A percentile compares a stretch with the other conserved stretches of the same genome.
phyloP scores from a whole-genome alignment of 2,888 invertebrate genomes.

The Quadroppia sp. region DNA sequence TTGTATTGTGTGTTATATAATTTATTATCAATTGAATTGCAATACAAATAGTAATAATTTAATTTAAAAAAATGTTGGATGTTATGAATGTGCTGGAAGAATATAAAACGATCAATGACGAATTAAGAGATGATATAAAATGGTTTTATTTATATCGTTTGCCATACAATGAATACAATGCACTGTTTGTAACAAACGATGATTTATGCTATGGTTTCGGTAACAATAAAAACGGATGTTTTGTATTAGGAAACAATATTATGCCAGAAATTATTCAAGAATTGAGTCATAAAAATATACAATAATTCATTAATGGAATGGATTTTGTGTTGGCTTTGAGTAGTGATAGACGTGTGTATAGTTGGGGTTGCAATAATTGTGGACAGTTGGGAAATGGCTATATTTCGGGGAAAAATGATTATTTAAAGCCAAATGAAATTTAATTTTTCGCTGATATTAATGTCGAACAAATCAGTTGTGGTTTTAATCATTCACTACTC shows the following conservation, averaged over 20 bases:
- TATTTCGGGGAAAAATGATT: neutral
- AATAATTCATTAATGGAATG: neutral
- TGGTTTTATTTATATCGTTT: neutral
- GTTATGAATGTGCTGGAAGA: too few relatives aligned
- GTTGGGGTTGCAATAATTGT: neutral
- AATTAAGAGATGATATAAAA: neutral
- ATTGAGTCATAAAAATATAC: neutral
- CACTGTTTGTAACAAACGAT: neutral
- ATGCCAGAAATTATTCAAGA: neutral
- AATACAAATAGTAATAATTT: too few relatives aligned
- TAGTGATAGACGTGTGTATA: neutral
- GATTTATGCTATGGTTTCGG: neutral
- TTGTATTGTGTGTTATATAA: too few relatives aligned
- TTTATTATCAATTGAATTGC: too few relatives aligned
- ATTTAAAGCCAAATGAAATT: neutral
- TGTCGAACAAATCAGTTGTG: neutral
- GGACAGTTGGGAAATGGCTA: neutral
- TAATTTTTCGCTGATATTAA: neutral
- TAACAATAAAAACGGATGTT: neutral
- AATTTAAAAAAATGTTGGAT: too few relatives aligned
- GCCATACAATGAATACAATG: neutral
- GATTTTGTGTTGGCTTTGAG: neutral
- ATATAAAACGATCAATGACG: too few relatives aligned
- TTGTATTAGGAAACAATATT: neutral
- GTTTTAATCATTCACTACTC: neutral